phyloP scores from a whole-genome alignment of 2,888 invertebrate species.

The Drosophila yooni region DNA sequence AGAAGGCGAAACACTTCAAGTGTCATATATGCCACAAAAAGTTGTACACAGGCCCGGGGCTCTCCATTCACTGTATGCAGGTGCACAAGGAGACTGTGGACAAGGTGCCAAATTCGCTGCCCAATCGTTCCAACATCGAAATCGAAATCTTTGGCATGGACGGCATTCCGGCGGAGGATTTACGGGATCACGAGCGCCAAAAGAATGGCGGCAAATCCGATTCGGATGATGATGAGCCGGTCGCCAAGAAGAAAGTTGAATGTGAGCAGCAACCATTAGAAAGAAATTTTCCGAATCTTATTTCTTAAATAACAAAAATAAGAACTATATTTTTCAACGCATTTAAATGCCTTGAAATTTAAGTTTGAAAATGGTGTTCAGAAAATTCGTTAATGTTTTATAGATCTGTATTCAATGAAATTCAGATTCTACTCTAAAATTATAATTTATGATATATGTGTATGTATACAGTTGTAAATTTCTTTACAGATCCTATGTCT shows the following conservation, averaged over 20 bases:
- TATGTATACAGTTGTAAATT: neutral
- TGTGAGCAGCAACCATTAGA: slow-evolving; percentile 56
- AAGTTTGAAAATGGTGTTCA: neutral
- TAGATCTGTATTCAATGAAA: neutral
- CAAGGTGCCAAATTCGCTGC: slow-evolving; percentile 99
- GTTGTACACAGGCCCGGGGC: slow-evolving; percentile 96
- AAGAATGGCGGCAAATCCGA: slow-evolving; percentile 91
- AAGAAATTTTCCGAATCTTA: neutral
- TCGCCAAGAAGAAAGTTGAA: slow-evolving; percentile 88
- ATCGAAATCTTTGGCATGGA: slow-evolving; percentile 99
- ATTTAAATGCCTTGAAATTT: neutral
- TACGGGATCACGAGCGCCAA: slow-evolving; percentile 96
- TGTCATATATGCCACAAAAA: slow-evolving; percentile 99
- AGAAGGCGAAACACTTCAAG: slow-evolving; percentile 99
- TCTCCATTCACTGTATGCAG: slow-evolving; percentile 99
- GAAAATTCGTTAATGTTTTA: neutral
- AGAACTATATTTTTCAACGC: neutral
- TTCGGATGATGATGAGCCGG: slow-evolving; percentile 94
- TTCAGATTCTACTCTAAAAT: neutral
- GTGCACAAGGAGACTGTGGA: slow-evolving; percentile 99
- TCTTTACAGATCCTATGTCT: slow-evolving; percentile 78
- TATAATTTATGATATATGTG: neutral
- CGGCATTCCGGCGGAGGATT: slow-evolving; percentile 98
- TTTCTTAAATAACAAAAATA: neutral
- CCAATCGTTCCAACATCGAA: slow-evolving; percentile 98